phyloP scores from a whole-genome alignment of 2,888 invertebrate genomes.

The Sarcophaga rosellei region DNA sequence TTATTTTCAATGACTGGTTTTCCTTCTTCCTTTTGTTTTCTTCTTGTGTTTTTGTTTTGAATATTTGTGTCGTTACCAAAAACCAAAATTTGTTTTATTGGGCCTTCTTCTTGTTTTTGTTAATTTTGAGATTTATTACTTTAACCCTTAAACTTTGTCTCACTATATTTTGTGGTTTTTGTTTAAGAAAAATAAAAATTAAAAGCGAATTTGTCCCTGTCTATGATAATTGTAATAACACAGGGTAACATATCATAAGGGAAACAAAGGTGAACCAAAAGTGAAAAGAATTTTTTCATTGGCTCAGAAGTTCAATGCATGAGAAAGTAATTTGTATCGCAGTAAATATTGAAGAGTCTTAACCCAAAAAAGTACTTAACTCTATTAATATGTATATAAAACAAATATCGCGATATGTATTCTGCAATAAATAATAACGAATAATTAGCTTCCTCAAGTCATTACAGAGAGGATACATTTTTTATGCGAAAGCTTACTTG shows the following conservation, averaged over 20 bases:
- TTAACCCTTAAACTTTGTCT: slow-evolving; percentile 59
- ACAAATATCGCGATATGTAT: too few relatives aligned
- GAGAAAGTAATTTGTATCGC: too few relatives aligned
- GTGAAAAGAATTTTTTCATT: too few relatives aligned
- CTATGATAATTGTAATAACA: background rate
- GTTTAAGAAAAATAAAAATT: background rate
- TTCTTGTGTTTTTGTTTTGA: background rate
- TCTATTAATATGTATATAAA: too few relatives aligned
- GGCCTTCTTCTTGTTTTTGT: slow-evolving; percentile 6
- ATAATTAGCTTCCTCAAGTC: too few relatives aligned
- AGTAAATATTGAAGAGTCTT: too few relatives aligned
- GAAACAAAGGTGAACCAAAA: background rate
- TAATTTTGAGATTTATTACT: slow-evolving; percentile 59
- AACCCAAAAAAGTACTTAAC: too few relatives aligned
- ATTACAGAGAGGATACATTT: too few relatives aligned
- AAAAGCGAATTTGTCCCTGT: background rate
- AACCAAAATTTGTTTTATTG: slow-evolving; percentile 52
- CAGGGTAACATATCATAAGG: background rate
- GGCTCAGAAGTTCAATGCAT: too few relatives aligned
- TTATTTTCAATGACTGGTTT: background rate
- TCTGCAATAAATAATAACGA: too few relatives aligned
- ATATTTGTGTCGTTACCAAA: slow-evolving; percentile 19
- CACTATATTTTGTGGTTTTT: slow-evolving; percentile 51
- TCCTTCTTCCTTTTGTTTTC: background rate
- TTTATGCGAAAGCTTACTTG: too few relatives aligned